Base-by-base conservation (phyloP, 2,888 invertebrate genomes). In the Tenodera sinensis region DNA sequence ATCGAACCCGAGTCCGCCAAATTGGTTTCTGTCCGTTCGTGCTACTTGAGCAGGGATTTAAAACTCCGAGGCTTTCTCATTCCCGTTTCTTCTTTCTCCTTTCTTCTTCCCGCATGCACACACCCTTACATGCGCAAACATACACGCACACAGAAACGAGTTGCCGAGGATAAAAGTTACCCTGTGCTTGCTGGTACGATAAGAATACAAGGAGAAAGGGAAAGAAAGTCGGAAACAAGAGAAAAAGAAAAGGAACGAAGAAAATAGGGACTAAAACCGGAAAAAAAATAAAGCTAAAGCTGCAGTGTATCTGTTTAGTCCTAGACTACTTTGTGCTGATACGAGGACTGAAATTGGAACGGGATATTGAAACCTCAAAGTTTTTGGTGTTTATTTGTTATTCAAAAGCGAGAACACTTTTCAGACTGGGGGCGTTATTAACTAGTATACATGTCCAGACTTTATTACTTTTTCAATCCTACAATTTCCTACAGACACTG, bases 1-100 rank as follows among this genome's bases (percentile, higher is more conserved):
- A 89, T 89, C 89, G 89, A 90, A 89, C 88, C 89, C 88, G 89
- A 42, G 89, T 89, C 85, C 89, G 85, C 89, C 85, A 90, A 90
- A 89, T 90, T 90, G 89, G 85, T 89, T 89, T 89, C 90, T 89
- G 89, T 89, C 89, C 88, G 85, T 89, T 84, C 85, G 54, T 71
- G 54, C 54, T 71, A 71, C 54, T 71, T 71, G 85, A 88, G 85
- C 88, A 82, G 83, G 85, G 83, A 89, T 89, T 89, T 89, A 88
- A 89, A 88, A 88, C 85, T 81, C 15, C 28, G 25, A 81, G 86
- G 27, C 81, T 28, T 81, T 81, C 82, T 27, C 86, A 28, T 30
- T 47, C 85, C 54, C 20, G 3, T 71, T 71, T 71, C 54, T 71
- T 71, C 25, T 71, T 25, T 71, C 20, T 20, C 54, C 54, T 15